Evolutionary conservation across 2,888 invertebrate genomes (phyloP).

Genomic region (Anagyrus pseudococci): DNA sequence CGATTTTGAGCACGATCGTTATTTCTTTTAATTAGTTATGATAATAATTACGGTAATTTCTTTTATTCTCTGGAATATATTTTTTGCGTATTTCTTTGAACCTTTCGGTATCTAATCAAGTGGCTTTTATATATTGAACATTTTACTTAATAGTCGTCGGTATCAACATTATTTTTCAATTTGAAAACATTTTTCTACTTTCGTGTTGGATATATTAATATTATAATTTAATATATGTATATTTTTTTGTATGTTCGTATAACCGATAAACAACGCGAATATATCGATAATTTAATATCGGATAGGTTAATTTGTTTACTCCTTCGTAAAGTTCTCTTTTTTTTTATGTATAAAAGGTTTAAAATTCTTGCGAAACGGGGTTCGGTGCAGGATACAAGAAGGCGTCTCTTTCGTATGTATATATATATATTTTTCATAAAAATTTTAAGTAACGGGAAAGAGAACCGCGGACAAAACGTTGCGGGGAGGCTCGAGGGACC

Average conservation of each 20-base stretch:
- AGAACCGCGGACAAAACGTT: background rate
- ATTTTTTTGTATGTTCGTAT: background rate
- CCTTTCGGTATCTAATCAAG: background rate
- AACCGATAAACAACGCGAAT: background rate
- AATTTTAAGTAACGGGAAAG: background rate
- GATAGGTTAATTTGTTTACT: background rate
- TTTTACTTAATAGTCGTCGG: background rate
- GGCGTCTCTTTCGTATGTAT: background rate
- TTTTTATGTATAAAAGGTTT: background rate
- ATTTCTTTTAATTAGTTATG: too few species aligned
- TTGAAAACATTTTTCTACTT: background rate
- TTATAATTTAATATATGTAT: background rate
- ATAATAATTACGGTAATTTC: too few species aligned
- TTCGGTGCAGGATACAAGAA: background rate
- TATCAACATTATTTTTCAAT: background rate
- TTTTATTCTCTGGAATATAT: too few species aligned
- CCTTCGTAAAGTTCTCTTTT: background rate
- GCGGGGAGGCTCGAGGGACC: conserved; percentile 27
- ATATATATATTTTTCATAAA: background rate
- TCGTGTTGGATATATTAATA: background rate
- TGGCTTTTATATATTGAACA: background rate
- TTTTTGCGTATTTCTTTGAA: too few species aligned
- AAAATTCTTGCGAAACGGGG: background rate
- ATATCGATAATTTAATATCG: background rate
- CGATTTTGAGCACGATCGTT: background rate